Conservation (phyloP, 2,797 vertebrate genomes). For the Xenopus petersii region DNA sequence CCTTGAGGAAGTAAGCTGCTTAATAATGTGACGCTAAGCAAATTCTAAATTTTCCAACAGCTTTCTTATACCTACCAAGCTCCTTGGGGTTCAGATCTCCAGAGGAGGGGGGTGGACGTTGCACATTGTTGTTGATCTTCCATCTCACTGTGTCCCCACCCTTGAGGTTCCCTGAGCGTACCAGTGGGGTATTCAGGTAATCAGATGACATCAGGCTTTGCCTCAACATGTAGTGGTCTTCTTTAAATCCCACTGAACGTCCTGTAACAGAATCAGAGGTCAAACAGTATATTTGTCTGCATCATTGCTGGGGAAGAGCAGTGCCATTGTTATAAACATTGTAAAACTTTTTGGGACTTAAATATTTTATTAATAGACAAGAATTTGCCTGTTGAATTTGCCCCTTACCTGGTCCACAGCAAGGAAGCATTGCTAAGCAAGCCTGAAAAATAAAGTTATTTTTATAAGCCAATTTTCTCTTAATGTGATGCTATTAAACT, state of each 20-base stretch:
- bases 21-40: too few relatives aligned
- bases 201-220: slow-evolving; percentile 86
- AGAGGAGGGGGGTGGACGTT: slow-evolving; percentile 66
- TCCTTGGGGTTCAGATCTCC: slow-evolving; percentile 76
- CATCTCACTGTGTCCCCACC: slow-evolving; percentile 85
- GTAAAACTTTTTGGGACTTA: too few relatives aligned
- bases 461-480: neutral
- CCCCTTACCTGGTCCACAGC: slow-evolving; percentile 81
- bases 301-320: too few relatives aligned
- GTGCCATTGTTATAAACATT: too few relatives aligned
- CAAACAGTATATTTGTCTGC: too few relatives aligned
- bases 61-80: slow-evolving; percentile 69
- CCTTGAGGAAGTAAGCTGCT: too few relatives aligned
- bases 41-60: too few relatives aligned
- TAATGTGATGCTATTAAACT: too few relatives aligned
- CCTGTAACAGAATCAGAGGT: slow-evolving; percentile 64
- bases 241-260: slow-evolving; percentile 90
- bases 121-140: slow-evolving; percentile 92
- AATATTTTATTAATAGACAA: too few relatives aligned
- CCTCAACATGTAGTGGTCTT: slow-evolving; percentile 89
- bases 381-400: too few relatives aligned
- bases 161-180: slow-evolving; percentile 82
- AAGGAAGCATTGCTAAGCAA: slow-evolving; percentile 86
- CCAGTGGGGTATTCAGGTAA: slow-evolving; percentile 88
- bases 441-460: slow-evolving; percentile 61